These are phyloP conservation scores for Theonella swinhoei DNA, from an alignment of 37 sponge, comb jelly and placozoan genomes.

Conservation along the genomic window DNA sequence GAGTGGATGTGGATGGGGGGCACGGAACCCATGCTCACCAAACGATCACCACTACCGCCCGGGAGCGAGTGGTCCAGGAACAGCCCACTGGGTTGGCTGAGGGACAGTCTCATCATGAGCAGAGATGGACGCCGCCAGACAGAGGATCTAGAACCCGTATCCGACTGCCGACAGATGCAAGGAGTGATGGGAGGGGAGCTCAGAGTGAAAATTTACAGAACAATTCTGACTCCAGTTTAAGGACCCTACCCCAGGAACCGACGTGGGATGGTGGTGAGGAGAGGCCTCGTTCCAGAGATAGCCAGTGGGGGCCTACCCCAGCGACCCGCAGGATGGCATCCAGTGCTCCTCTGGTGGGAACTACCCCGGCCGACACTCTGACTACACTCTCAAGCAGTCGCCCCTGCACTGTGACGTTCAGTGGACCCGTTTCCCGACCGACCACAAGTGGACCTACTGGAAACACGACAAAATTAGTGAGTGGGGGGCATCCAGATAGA, in stretches of 20 bases:
- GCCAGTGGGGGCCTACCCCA: background rate
- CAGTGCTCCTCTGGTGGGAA: background rate
- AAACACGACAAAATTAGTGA: too few relatives aligned
- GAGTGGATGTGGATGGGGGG: background rate
- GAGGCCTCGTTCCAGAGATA: background rate
- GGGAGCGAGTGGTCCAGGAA: background rate
- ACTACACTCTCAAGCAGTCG: too few relatives aligned
- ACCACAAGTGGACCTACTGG: too few relatives aligned
- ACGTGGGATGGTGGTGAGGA: background rate
- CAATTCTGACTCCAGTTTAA: background rate
- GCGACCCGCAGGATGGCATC: background rate
- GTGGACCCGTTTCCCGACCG: too few relatives aligned
- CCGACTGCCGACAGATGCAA: background rate
- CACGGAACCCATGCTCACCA: background rate
- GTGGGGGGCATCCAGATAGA: too few relatives aligned
- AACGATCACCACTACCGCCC: background rate
- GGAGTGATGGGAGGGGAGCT: background rate
- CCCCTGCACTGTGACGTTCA: too few relatives aligned
- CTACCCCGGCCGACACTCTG: background rate
- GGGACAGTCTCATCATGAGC: background rate
- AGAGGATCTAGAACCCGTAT: background rate
- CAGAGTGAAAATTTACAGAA: background rate
- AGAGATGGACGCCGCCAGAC: background rate
- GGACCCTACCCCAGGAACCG: background rate
- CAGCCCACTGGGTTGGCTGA: background rate